These are phyloP conservation scores for Athene noctua DNA, from an alignment of 2,113 vertebrate genomes.

Conservation along the genomic window DNA sequence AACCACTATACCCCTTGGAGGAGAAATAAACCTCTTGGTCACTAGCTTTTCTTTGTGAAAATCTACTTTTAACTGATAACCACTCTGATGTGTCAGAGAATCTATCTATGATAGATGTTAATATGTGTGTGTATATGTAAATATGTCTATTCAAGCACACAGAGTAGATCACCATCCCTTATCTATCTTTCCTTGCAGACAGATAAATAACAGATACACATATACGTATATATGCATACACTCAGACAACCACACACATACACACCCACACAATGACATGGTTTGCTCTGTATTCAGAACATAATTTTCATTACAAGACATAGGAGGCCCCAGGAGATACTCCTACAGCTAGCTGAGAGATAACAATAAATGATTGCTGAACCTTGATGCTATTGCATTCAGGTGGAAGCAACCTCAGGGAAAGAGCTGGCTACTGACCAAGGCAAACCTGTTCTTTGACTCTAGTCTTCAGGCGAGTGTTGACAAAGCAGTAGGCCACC, in stretches of 20 bases:
- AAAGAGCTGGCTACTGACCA: background rate
- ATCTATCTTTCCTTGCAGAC: background rate
- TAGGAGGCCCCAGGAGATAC: background rate
- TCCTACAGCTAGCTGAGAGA: background rate
- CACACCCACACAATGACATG: background rate
- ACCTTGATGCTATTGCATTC: background rate
- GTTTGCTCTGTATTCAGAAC: background rate
- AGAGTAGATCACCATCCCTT: background rate
- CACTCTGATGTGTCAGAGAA: background rate
- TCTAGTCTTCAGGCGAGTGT: background rate
- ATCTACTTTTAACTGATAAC: background rate
- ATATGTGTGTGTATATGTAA: background rate
- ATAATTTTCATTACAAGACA: background rate
- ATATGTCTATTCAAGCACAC: background rate
- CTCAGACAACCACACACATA: background rate
- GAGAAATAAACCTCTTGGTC: background rate
- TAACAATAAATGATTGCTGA: background rate
- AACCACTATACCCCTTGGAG: background rate
- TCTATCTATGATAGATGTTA: background rate
- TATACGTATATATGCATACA: background rate
- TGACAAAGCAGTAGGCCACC: background rate
- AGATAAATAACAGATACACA: background rate
- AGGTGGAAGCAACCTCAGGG: background rate
- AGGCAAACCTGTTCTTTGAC: background rate
- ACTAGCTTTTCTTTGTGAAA: background rate